Base-by-base conservation (phyloP, 1,140 invertebrate genomes). In the Drosophila cardini region DNA sequence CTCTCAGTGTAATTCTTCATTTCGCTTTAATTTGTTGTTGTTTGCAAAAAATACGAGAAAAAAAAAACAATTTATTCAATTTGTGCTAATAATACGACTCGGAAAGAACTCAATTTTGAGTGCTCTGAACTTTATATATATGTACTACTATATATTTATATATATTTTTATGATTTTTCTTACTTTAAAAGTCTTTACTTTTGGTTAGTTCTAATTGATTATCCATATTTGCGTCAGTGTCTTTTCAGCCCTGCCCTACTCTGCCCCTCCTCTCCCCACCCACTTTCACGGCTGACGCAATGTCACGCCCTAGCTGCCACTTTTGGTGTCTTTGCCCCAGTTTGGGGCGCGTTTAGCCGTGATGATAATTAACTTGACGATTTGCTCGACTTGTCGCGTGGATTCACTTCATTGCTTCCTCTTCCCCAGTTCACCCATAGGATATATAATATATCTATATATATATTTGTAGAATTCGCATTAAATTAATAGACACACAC, bases 61-160 rank as follows among this genome's bases (percentile, higher is more conserved):
- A 26, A 26, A 26, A 26, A 74, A 87, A 87, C 83, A 89, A 89
- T 89, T 84, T 67, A 89, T 76, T 89, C 80, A 84, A 89, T 89
- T 89, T 80, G 68, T 30, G 74, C 76, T 77, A 56, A 74, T 87
- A 68, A 86, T 68, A 76, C 62, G 2, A 15, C 58, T 42, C 30
- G 38, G 18, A 69, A 40, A 53, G n/a, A 64, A 38, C 13, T 34
- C 52, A 55, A 15, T 55, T 55, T 34, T 38, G 52, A 21, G 34
- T 5, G 52, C 32, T 42, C 11, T 18, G 5, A 30, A 32, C 30
- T 26, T 26, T n/a, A n/a, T n/a, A n/a, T n/a, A n/a, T n/a, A n/a
- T n/a, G n/a, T n/a, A n/a, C n/a, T n/a, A n/a, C n/a, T n/a, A n/a
- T n/a, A n/a, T n/a, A n/a, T n/a, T n/a, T n/a, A n/a, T n/a, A n/a